These are phyloP conservation scores for Ramphastos sulfuratus DNA, from an alignment of 2,113 vertebrate species.

Conservation along the genomic window DNA sequence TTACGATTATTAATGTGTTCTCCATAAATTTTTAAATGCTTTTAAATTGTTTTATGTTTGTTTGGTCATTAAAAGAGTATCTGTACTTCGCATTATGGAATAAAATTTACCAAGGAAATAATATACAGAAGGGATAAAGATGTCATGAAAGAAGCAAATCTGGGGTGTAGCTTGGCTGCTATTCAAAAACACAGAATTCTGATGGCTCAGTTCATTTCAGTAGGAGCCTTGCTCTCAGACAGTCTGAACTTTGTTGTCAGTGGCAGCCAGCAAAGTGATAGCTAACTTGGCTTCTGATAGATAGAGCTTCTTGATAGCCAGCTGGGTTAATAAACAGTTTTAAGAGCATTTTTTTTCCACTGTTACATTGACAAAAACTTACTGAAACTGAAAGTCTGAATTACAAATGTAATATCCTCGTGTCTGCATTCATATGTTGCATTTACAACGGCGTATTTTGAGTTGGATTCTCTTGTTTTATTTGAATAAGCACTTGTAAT, in stretches of 20 bases:
- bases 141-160: background rate
- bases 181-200: conserved; percentile 28
- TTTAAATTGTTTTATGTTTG: background rate
- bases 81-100: background rate
- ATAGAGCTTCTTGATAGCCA: background rate
- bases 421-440: background rate
- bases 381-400: background rate
- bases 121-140: background rate
- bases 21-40: background rate
- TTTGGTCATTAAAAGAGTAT: background rate
- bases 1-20: background rate
- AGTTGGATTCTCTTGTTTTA: background rate
- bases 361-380: background rate
- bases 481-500: background rate
- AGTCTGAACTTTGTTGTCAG: background rate
- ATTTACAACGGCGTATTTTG: background rate
- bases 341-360: background rate
- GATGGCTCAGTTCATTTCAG: background rate
- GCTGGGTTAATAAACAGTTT: background rate
- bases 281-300: background rate
- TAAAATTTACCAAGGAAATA: background rate
- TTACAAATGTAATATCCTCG: background rate
- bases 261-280: background rate
- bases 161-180: background rate
- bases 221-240: background rate